Percentiles rank a stretch among this genome's conserved stretches.
Conservation (phyloP, 2,888 invertebrate species). For the Drosophila limbata region DNA sequence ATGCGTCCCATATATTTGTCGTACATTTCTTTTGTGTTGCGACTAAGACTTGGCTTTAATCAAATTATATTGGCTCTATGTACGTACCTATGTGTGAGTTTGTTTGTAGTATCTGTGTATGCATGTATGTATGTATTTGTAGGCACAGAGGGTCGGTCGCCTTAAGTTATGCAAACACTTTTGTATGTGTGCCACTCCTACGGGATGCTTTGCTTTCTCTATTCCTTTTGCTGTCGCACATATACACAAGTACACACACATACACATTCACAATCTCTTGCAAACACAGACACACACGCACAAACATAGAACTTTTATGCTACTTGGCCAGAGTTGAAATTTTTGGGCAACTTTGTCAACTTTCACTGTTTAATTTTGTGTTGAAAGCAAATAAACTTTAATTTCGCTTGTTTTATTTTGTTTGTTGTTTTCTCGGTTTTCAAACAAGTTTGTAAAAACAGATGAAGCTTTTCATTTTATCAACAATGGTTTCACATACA, state of each 20-base stretch:
- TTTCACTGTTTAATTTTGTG: slow-evolving; percentile 38
- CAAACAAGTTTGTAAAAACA: slow-evolving; percentile 43
- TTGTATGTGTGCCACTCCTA: slow-evolving; percentile 74
- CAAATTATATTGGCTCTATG: slow-evolving; percentile 47
- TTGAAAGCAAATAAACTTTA: slow-evolving; percentile 23
- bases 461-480: slow-evolving; percentile 46
- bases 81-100: background rate
- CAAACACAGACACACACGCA: slow-evolving; percentile 12
- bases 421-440: slow-evolving; percentile 18
- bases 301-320: slow-evolving; percentile 49
- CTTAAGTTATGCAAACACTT: slow-evolving; percentile 76
- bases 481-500: slow-evolving; percentile 38
- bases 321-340: slow-evolving; percentile 25
- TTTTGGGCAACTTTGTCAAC: slow-evolving; percentile 20
- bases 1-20: slow-evolving; percentile 20
- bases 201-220: slow-evolving; percentile 77
- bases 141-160: slow-evolving; percentile 31
- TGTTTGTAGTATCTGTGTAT: slow-evolving; percentile 9
- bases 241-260: slow-evolving; percentile 16
- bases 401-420: slow-evolving; percentile 23
- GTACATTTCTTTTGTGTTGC: slow-evolving; percentile 17
- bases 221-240: slow-evolving; percentile 65
- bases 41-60: slow-evolving; percentile 40
- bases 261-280: slow-evolving; percentile 28
- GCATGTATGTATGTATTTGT: slow-evolving; percentile 17